phyloP scores from a whole-genome alignment of 2,888 invertebrate species.

The Apotomis turbidana region DNA sequence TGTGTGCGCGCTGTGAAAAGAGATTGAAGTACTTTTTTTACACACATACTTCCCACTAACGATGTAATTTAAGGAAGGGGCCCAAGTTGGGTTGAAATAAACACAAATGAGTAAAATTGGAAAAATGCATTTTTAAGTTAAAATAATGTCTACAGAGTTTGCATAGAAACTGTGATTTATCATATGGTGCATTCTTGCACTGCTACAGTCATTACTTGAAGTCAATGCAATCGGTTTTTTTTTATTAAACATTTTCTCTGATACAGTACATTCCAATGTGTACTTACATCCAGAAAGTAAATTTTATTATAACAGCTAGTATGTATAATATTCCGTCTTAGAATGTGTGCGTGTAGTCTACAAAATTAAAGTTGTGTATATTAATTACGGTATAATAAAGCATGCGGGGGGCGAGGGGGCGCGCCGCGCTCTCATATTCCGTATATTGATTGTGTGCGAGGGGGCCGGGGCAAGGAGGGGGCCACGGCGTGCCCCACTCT shows the following conservation, averaged over 20 bases:
- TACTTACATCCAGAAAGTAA: conserved; percentile 30
- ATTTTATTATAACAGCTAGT: conserved; percentile 24
- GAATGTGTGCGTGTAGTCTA: conserved; percentile 67
- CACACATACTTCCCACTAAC: conserved; percentile 52
- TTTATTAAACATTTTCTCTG: conserved; percentile 19
- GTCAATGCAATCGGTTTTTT: conserved; percentile 12
- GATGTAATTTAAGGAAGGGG: conserved; percentile 65
- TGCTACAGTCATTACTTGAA: conserved; percentile 14
- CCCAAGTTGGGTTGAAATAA: conserved; percentile 57
- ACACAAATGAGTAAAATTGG: conserved; percentile 42
- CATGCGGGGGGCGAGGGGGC: conserved; percentile 83
- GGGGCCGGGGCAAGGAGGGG: conserved; percentile 82
- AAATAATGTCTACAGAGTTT: conserved; percentile 8
- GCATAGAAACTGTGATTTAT: background rate
- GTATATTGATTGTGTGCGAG: conserved; percentile 85
- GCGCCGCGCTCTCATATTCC: conserved; percentile 84
- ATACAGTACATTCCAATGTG: background rate
- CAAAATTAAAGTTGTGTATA: conserved; percentile 78
- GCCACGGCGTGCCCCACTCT: conserved; percentile 84
- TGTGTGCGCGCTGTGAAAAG: conserved; percentile 59
- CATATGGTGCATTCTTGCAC: conserved; percentile 14
- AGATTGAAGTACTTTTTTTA: conserved; percentile 60
- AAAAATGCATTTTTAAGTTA: conserved; percentile 38
- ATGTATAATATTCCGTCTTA: conserved; percentile 48
- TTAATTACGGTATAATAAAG: conserved; percentile 84